phyloP scores from a whole-genome alignment of 2,888 invertebrate species.

The Dicyrtomina minuta region DNA sequence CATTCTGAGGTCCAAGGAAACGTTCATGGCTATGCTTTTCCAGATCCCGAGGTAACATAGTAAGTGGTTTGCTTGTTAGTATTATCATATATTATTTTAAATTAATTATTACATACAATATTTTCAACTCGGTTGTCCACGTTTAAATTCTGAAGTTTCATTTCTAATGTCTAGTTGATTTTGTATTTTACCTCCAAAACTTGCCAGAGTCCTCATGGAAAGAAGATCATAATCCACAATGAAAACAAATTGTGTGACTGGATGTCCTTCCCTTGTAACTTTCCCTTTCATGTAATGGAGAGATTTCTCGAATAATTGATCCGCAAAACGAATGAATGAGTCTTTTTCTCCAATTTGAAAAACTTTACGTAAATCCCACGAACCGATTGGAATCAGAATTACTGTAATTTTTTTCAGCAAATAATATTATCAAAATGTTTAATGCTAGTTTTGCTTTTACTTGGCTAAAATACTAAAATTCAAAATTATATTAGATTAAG shows the following conservation, averaged over 20 bases:
- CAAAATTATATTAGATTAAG: no score
- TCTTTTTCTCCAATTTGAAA: constrained; percentile 23
- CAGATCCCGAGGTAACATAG: no score
- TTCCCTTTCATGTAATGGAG: constrained; percentile 11
- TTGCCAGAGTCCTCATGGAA: background rate
- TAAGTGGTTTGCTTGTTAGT: no score
- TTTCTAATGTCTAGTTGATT: background rate
- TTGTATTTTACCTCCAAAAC: background rate
- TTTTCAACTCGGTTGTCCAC: no score
- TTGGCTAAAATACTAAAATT: no score
- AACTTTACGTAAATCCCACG: no score
- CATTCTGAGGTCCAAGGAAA: no score
- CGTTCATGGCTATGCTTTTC: no score
- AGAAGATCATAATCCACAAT: no score
- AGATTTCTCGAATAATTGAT: constrained; percentile 18
- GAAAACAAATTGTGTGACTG: constrained; percentile 13
- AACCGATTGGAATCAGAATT: background rate
- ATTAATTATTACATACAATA: no score
- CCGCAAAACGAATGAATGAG: background rate
- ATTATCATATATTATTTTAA: no score
- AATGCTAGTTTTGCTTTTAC: background rate
- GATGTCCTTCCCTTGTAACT: background rate
- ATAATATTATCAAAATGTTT: background rate
- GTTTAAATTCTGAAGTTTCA: background rate
- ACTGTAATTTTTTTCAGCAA: background rate